Evolutionary conservation across 2,888 invertebrate genomes (phyloP).

Genomic region (Acanthopleura granulata): DNA sequence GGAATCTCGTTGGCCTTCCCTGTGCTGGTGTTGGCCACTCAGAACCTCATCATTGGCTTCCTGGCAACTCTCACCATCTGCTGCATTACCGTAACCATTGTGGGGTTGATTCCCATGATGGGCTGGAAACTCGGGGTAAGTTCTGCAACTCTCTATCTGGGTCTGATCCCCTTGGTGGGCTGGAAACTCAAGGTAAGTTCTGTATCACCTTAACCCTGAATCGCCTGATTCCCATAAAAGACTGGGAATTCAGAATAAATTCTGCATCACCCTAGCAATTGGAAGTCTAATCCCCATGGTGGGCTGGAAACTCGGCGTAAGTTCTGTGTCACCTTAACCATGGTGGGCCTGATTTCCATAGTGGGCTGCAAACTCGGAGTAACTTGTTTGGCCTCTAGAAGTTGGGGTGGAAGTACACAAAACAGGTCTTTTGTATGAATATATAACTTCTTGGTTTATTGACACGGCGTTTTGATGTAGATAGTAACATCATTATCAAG

Average conservation of each 20-base stretch:
- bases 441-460: too few relatives aligned
- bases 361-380: constrained; percentile 66
- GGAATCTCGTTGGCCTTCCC: constrained; percentile 56
- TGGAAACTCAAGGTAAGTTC: constrained; percentile 65
- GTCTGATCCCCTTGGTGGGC: constrained; percentile 59
- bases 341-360: constrained; percentile 54
- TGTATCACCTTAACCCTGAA: constrained; percentile 42
- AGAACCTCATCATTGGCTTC: constrained; percentile 57
- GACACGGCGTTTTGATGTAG: too few relatives aligned
- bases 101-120: constrained; percentile 59
- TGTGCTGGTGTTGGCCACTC: constrained; percentile 57
- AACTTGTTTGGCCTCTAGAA: constrained; percentile 54
- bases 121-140: constrained; percentile 67
- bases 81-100: constrained; percentile 54
- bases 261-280: constrained; percentile 56
- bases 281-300: constrained; percentile 56
- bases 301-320: constrained; percentile 30
- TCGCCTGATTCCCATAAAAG: constrained; percentile 60
- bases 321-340: constrained; percentile 44
- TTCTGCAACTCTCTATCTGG: constrained; percentile 54
- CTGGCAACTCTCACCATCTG: constrained; percentile 58
- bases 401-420: too few relatives aligned
- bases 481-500: constrained; percentile 55
- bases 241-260: constrained; percentile 65
- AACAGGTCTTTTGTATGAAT: too few relatives aligned